Conservation (phyloP, 37 sponge, comb jelly and placozoan species). For the Eunapius fragilis region DNA sequence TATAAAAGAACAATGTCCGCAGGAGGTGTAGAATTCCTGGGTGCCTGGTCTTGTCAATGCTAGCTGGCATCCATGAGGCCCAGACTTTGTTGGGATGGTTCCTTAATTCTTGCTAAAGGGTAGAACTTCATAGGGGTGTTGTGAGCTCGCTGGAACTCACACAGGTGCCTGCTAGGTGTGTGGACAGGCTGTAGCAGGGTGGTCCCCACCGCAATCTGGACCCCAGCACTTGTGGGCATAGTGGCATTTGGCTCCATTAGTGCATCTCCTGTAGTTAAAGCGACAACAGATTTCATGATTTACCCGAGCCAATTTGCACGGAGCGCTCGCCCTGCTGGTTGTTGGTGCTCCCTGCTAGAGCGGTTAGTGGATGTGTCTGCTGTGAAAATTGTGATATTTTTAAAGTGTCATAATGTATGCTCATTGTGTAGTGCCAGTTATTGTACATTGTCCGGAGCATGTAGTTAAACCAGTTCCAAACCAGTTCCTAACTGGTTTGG, state of each 20-base stretch:
- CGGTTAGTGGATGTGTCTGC: no score
- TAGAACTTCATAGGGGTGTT: slow-evolving; percentile 24
- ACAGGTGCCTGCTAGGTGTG: not conserved
- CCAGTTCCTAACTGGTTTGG: no score
- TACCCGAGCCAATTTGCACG: no score
- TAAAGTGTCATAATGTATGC: no score
- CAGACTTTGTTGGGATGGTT: slow-evolving; percentile 21
- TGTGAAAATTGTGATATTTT: no score
- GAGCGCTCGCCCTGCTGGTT: no score
- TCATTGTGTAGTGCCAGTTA: no score
- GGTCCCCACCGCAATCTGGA: slow-evolving; percentile 17
- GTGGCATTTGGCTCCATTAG: not conserved
- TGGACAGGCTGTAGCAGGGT: slow-evolving; percentile 25
- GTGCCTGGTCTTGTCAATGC: not conserved
- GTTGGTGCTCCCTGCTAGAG: no score
- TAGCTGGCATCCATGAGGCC: not conserved
- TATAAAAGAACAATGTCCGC: slow-evolving; percentile 6
- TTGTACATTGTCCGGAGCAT: no score
- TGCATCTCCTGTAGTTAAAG: no score
- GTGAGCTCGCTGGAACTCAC: not conserved
- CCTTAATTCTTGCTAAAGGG: slow-evolving; percentile 23
- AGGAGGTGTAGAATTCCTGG: slow-evolving; percentile 7
- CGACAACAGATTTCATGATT: no score
- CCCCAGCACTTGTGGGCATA: slow-evolving; percentile 41
- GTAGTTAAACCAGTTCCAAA: no score